These are phyloP conservation scores for Ptyas mucosa DNA, from an alignment of 2,113 vertebrate genomes.

Conservation along the genomic window DNA sequence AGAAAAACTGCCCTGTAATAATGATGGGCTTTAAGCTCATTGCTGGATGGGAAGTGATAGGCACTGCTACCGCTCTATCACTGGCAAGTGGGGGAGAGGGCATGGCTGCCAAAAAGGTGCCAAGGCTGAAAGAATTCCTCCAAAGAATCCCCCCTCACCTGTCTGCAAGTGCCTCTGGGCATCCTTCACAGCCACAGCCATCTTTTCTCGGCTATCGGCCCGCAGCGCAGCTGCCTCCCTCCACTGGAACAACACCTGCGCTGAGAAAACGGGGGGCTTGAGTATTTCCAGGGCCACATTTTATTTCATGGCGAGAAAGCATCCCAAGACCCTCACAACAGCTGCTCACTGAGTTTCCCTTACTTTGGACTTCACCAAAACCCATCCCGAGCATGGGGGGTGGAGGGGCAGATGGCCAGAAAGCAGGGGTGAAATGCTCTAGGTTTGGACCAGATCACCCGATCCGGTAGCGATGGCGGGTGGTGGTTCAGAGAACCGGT, in stretches of 20 bases:
- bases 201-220: constrained; percentile 58
- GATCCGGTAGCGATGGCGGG: no score
- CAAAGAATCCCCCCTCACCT: constrained; percentile 61
- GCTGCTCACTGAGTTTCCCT: not conserved
- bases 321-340: not conserved
- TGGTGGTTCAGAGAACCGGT: no score
- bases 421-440: no score
- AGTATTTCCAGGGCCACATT: not conserved
- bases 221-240: constrained; percentile 46
- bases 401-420: not conserved
- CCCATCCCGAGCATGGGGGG: not conserved
- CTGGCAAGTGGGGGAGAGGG: not conserved
- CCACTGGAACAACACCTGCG: constrained; percentile 76
- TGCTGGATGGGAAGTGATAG: not conserved
- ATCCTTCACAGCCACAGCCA: constrained; percentile 58
- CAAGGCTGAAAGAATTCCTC: not conserved
- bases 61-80: not conserved
- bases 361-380: not conserved
- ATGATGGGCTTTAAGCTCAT: not conserved
- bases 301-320: not conserved
- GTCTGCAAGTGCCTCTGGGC: constrained; percentile 63
- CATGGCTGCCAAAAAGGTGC: not conserved
- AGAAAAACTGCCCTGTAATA: not conserved
- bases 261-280: not conserved
- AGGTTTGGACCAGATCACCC: no score